Evolutionary conservation across 1,140 invertebrate genomes (phyloP).

Genomic region (Microplitis demolitor): DNA sequence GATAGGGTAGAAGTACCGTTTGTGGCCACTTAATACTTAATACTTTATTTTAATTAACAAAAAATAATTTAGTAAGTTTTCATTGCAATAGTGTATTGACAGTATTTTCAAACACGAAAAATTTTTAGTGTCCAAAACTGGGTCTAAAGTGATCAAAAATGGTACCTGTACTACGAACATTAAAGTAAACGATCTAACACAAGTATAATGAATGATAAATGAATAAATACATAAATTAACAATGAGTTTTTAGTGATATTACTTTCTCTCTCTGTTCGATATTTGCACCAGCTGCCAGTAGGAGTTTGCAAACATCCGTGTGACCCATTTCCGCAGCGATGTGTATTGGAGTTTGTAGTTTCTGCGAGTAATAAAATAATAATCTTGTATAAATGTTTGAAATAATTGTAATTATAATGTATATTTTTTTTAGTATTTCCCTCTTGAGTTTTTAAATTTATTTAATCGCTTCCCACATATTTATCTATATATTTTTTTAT

Average conservation of each 20-base stretch:
- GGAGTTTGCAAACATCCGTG: slow-evolving; percentile 70
- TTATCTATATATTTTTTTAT: neutral
- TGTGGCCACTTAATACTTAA: no score
- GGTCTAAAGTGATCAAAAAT: no score
- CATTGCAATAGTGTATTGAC: no score
- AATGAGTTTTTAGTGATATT: slow-evolving; percentile 23
- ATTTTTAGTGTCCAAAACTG: no score
- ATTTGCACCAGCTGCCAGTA: slow-evolving; percentile 69
- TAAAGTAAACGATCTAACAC: no score
- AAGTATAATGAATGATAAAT: neutral
- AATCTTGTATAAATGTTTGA: neutral
- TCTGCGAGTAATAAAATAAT: slow-evolving; percentile 49
- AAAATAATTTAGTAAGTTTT: no score
- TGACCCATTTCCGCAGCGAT: slow-evolving; percentile 73
- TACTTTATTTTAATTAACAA: no score
- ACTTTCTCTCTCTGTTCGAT: slow-evolving; percentile 71
- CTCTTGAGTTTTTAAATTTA: neutral
- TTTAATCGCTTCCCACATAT: neutral
- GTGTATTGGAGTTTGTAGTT: slow-evolving; percentile 72
- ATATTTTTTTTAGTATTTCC: neutral
- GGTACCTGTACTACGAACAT: no score
- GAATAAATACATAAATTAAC: slow-evolving; percentile 4
- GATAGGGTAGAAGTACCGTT: no score
- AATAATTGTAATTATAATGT: neutral
- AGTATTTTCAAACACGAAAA: no score